Evolutionary conservation across 2,888 invertebrate genomes (phyloP).

Genomic region (Euproctis similis): DNA sequence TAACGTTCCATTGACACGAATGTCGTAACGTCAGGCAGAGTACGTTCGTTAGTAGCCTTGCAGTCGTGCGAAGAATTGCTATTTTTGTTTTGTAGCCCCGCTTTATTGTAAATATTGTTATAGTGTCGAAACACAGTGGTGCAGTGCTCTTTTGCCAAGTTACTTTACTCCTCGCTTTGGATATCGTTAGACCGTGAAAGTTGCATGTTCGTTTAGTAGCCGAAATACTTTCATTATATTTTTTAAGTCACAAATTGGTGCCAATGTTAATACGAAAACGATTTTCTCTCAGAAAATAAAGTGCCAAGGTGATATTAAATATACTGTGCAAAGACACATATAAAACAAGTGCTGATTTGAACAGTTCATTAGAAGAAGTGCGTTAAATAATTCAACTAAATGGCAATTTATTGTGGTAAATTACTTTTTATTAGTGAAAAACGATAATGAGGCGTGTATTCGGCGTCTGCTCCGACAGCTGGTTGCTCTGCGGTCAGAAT

Average conservation of each 20-base stretch:
- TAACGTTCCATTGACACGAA: slow-evolving; percentile 36
- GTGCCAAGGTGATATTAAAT: slow-evolving; percentile 37
- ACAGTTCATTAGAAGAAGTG: too few relatives aligned
- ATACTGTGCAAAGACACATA: too few relatives aligned
- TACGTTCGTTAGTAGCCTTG: slow-evolving; percentile 10
- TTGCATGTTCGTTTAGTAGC: slow-evolving; percentile 23
- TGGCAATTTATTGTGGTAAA: slow-evolving; percentile 32
- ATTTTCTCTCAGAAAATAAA: slow-evolving; percentile 28
- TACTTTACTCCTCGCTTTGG: slow-evolving; percentile 29
- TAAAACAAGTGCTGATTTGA: too few relatives aligned
- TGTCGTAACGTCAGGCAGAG: slow-evolving; percentile 13
- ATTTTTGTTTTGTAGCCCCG: slow-evolving; percentile 67
- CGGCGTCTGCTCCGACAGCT: slow-evolving; percentile 72
- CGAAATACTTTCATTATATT: slow-evolving; percentile 37
- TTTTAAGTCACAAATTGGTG: slow-evolving; percentile 25
- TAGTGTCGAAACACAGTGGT: slow-evolving; percentile 48
- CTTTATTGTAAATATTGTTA: slow-evolving; percentile 67
- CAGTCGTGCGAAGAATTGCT: slow-evolving; percentile 33
- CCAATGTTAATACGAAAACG: slow-evolving; percentile 35
- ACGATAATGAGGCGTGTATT: slow-evolving; percentile 69
- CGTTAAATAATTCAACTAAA: slow-evolving; percentile 27
- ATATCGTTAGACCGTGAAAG: slow-evolving; percentile 34
- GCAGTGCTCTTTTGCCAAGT: slow-evolving; percentile 28
- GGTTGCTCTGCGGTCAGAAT: slow-evolving; percentile 72
- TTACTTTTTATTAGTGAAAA: slow-evolving; percentile 1